A percentile compares a stretch with the other conserved stretches of the same genome.
Conservation (phyloP, 2,888 invertebrate genomes). For the Podabrus alpinus region DNA sequence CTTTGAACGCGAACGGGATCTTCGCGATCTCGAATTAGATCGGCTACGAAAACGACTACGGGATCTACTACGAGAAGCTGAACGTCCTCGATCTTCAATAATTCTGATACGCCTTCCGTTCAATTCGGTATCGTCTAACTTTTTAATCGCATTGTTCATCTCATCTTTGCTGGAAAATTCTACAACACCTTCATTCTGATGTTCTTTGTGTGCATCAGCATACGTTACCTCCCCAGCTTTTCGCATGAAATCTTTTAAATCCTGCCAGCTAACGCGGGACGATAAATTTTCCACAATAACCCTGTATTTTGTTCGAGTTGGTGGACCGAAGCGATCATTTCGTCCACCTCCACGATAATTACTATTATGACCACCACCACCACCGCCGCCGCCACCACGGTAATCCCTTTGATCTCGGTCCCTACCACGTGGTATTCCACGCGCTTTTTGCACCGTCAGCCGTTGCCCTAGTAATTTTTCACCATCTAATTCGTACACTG, state of each 20-base stretch:
- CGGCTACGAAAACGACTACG: conserved; percentile 68
- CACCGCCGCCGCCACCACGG: conserved; percentile 64
- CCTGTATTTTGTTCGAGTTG: conserved; percentile 95
- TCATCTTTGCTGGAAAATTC: conserved; percentile 94
- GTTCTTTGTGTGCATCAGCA: conserved; percentile 95
- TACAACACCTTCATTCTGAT: conserved; percentile 92
- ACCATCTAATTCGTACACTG: conserved; percentile 97
- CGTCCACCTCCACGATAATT: conserved; percentile 42
- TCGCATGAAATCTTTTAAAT: conserved; percentile 98
- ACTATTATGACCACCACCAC: conserved; percentile 53
- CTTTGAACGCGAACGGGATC: conserved; percentile 62
- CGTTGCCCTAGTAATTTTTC: conserved; percentile 94
- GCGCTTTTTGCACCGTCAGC: conserved; percentile 84
- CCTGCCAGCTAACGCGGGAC: conserved; percentile 99
- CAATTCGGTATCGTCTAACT: conserved; percentile 92
- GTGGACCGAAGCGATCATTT: conserved; percentile 83
- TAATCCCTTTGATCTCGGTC: conserved; percentile 70
- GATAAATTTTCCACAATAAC: conserved; percentile 97
- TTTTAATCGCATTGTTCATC: conserved; percentile 94
- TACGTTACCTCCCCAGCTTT: conserved; percentile 98
- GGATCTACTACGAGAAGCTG: conserved; percentile 43
- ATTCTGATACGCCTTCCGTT: conserved; percentile 92
- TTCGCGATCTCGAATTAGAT: conserved; percentile 65
- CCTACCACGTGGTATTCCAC: conserved; percentile 65
- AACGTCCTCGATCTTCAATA: conserved; percentile 78